Base-by-base conservation (phyloP, 1,140 invertebrate genomes). In the Leptestheria dahalacensis region DNA sequence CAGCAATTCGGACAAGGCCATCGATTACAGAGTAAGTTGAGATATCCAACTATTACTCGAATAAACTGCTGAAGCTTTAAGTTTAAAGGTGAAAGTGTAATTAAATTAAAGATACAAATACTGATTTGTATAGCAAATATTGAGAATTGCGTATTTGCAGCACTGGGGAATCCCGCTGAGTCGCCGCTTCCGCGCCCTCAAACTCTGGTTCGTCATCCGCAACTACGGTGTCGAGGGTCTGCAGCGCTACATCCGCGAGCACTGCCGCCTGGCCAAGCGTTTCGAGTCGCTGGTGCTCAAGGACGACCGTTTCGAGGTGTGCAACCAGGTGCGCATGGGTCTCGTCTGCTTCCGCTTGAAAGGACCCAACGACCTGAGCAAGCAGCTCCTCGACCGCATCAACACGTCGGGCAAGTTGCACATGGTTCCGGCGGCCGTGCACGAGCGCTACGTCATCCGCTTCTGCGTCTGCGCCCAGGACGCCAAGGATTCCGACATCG, bases 121-220 rank as follows among this genome's bases (percentile, higher is more conserved):
- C 11, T 49, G 20, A n/a, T n/a, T n/a, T n/a, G n/a, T n/a, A n/a
- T n/a, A n/a, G n/a, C n/a, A n/a, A n/a, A n/a, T n/a, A 63, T 48
- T 57, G 49, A 10, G 9, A 20, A 52, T 57, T 49, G 50, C 61
- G 59, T 57, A 59, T 55, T 65, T 64, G 2, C 52, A 93, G 68
- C 94, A 99, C 72, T 99, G 95, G 95, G 93, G 94, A 51, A 92
- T 99, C 67, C 90, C 95, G 15, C 74, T 99, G 25, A 95, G 91
- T 68, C 78, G 95, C 50, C 77, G 95, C 63, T 98, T 95, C 66
- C 69, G 66, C 12, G 88, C 94, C 1, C 73, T 99, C 41, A 99
- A 99, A 71, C 73, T 99, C 6, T 99, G 95, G 96, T 98, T 98
- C 71, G 95, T 98, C 24, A 78, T 99, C 61, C 77, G 96, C 62